Evolutionary conservation across 2,888 invertebrate genomes (phyloP), one percentile per base, ranked within the genome.

Genomic region (Unio pictorum): DNA sequence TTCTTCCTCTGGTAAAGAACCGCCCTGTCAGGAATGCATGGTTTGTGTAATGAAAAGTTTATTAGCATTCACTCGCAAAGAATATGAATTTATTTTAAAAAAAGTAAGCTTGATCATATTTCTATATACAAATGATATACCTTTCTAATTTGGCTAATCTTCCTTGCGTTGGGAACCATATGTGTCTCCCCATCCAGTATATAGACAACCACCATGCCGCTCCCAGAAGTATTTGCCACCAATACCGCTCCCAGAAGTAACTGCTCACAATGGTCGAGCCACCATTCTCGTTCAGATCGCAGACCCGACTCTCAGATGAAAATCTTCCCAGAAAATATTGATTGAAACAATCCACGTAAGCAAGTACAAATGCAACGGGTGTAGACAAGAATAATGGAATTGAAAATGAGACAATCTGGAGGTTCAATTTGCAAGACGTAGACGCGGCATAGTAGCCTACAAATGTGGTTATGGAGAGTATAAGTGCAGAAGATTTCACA

Each of bases 371-470:
- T 15, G 81, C 71, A 17, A 88, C 71, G 4, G 91, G 91, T 1
- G 90, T 86, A 1, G 90, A 84, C 45, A 91, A 72, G n/a, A 84
- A 75, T 5, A 91, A 78, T 0, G 91, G 91, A 18, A 91, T 72
- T 6, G 89, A 86, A 75, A 90, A 91, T 61, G 90, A 89, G 61
- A 91, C 79, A 8, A 81, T 83, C 81, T 91, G 91, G 79, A 91
- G 90, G 67, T 86, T 85, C 56, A 91, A 87, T 78, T 90, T 91
- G 80, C 92, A 92, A 4, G 92, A 91, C 71, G 92, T 91, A 76
- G 91, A 90, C 30, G 88, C 89, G 64, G 89, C 86, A 71, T 91
- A 90, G 76, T 91, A 91, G 4, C 79, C 81, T 28, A 82, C 76
- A 58, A 78, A 80, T 3, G 78, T 62, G 1, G 78, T 64, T 28